Base-by-base conservation (phyloP, 2,888 invertebrate genomes). In the Lasioglossum vierecki region DNA sequence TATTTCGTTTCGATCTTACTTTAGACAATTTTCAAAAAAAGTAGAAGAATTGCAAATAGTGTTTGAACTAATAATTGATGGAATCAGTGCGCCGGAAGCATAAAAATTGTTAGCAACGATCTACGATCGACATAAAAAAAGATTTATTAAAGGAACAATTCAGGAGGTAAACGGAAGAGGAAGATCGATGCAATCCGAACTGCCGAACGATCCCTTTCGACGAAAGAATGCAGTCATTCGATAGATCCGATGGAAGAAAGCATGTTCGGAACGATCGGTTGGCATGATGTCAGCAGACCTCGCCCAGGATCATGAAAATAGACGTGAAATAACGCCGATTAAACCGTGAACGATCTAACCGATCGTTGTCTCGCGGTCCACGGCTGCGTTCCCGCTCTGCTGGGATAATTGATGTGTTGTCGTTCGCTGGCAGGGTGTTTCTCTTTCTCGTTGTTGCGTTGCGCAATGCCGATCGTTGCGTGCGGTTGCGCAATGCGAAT, bases 241-340 rank as follows among this genome's bases (percentile, higher is more conserved):
- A 18, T 57, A 44, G 30, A 63, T 63, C 66, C 18, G 35, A 60
- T 30, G 70, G 85, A 88, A 91, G 89, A 89, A 91, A 91, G 88
- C 66, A 60, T 11, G 26, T 30, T 66, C 53, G 71, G 60, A 74
- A 63, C 71, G 76, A 79, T 79, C 39, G 75, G 49, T 76, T 60
- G 74, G 35, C 46, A 63, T 89, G 89, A 89, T 87, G 89, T 89
- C 89, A 89, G 73, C 76, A 72, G 44, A 76, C 87, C 87, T 89
- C 83, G 77, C 85, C 85, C 80, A 84, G 63, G 83, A 85, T 84
- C 82, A 72, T 85, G 89, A 79, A 89, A 89, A 89, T 89, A 89
- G 78, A 84, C 84, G 82, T 88, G 88, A 86, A 91, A 87, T 80
- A 89, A 88, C 68, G 30, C 77, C 83, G 89, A 84, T 87, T 88